Evolutionary conservation across 2,113 vertebrate genomes (phyloP).

Genomic region (Amia ocellicauda): DNA sequence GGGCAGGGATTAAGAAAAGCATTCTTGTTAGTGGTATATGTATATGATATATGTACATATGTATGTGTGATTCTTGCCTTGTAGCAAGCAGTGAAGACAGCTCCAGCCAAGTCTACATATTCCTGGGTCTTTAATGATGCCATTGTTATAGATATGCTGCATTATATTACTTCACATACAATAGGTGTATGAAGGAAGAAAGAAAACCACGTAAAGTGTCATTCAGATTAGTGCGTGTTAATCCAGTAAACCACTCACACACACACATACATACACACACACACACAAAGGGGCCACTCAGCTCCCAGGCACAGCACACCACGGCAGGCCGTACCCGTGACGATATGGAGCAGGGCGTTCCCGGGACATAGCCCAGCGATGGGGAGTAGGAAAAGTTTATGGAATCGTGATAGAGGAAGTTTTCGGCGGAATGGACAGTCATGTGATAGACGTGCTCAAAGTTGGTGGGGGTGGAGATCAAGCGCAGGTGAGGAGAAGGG

Average conservation of each 20-base stretch:
- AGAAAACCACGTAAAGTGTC: too few species aligned
- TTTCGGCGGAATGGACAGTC: conserved; percentile 82
- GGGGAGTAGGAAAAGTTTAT: conserved; percentile 68
- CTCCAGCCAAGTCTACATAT: neutral
- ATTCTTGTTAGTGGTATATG: too few species aligned
- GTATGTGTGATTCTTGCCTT: too few species aligned
- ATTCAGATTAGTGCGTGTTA: neutral
- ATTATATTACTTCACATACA: too few species aligned
- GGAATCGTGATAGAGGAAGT: conserved; percentile 76
- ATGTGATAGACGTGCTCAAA: conserved; percentile 89
- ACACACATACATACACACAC: conserved; percentile 21
- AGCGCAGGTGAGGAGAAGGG: conserved; percentile 66
- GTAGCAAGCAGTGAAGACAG: neutral
- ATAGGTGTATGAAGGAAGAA: too few species aligned
- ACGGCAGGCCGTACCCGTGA: conserved; percentile 67
- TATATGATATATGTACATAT: too few species aligned
- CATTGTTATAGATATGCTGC: too few species aligned
- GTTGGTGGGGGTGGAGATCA: conserved; percentile 82
- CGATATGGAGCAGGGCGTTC: conserved; percentile 68
- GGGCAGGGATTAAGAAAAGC: too few species aligned
- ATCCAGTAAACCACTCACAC: conserved; percentile 32
- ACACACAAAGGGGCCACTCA: conserved; percentile 37
- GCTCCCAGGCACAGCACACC: conserved; percentile 34
- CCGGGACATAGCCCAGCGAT: conserved; percentile 65
- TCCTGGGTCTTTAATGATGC: too few species aligned